Evolutionary conservation across 64 coral and sea anemone genomes (phyloP).

Genomic region (Montipora cactus): DNA sequence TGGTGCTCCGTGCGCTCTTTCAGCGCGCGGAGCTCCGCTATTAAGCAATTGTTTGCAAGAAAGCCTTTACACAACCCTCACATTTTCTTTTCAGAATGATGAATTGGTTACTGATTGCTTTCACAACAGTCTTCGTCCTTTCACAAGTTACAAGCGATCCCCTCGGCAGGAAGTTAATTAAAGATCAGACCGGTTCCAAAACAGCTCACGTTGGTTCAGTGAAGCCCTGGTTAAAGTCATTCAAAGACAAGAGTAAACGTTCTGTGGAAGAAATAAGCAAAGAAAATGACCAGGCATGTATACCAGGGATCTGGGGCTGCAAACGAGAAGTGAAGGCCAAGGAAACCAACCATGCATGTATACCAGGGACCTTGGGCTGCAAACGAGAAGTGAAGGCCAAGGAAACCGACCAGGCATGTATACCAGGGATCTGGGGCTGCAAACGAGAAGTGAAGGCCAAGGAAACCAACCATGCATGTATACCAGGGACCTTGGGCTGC

Average conservation of each 20-base stretch:
- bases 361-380: constrained; percentile 44
- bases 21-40: too few relatives aligned
- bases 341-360: neutral
- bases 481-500: constrained; percentile 41
- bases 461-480: neutral
- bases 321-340: neutral
- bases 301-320: constrained; percentile 47
- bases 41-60: neutral
- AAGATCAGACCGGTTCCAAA: constrained; percentile 64
- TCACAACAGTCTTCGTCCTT: neutral
- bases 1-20: too few relatives aligned
- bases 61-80: neutral
- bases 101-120: constrained; percentile 11
- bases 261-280: constrained; percentile 1
- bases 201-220: constrained; percentile 34
- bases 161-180: constrained; percentile 15
- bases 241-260: constrained; percentile 2
- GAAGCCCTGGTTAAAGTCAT: neutral
- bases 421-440: constrained; percentile 29
- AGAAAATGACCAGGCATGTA: neutral
- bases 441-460: constrained; percentile 13
- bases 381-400: neutral
- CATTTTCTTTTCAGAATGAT: constrained; percentile 1
- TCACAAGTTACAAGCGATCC: constrained; percentile 13
- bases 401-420: neutral